Base-by-base conservation (phyloP, 2,888 invertebrate genomes). In the Rotaria sp. region DNA sequence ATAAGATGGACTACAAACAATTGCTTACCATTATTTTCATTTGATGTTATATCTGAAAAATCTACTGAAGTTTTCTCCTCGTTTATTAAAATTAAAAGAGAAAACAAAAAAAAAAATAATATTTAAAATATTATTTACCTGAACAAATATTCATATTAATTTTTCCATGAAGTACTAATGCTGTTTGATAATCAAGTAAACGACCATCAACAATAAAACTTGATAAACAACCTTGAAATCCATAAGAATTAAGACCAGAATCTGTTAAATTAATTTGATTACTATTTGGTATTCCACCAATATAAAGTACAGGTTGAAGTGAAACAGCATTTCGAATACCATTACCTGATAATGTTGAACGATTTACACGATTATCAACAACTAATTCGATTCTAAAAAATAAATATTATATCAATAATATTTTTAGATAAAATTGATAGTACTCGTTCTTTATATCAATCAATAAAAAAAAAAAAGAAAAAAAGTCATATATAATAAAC, bases 341-440 rank as follows among this genome's bases (percentile, higher is more conserved):
- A 80, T 80, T 80, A 0, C 45, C 15, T 80, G 80, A 80, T 80
- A 80, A 45, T 45, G 41, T 45, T 18, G 80, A 45, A 45, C 41
- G 80, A 80, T 80, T 80, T 13, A 80, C 80, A n/a, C 80, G 80
- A 45, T 80, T 80, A 45, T 80, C 80, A 80, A 80, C 80, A 24
- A 80, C n/a, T 80, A 80, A 45, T 45, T 80, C 80, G n/a, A 80
- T 80, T 80, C 80, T 80, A 80, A 10, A 80, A 52, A 7, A 52
- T 41, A 5, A 8, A 41, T 3, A n/a, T n/a, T n/a, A n/a, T n/a
- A n/a, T n/a, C n/a, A n/a, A n/a, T n/a, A n/a, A n/a, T n/a, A n/a
- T n/a, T n/a, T n/a, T n/a, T n/a, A n/a, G n/a, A n/a, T n/a, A n/a
- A n/a, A n/a, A n/a, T n/a, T n/a, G n/a, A n/a, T n/a, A n/a, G n/a